Conservation (phyloP, 2,113 vertebrate species). For the Aramus guarauna region DNA sequence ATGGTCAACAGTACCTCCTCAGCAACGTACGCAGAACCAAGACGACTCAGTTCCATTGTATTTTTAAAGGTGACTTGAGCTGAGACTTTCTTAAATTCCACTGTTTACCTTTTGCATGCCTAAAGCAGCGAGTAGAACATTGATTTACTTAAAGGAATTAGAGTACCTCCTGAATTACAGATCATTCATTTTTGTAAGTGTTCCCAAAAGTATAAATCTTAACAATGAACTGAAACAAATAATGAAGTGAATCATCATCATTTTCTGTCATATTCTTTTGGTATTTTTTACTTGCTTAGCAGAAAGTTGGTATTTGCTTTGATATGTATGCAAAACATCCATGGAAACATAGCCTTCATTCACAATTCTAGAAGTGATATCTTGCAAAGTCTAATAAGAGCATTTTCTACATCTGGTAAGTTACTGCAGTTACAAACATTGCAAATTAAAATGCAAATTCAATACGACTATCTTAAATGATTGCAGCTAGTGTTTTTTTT, state of each 20-base stretch:
- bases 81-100: neutral
- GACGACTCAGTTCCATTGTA: accelerated
- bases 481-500: neutral
- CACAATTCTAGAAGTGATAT: neutral
- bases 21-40: neutral
- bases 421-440: neutral
- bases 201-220: neutral
- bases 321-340: neutral
- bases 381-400: neutral
- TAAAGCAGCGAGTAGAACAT: neutral
- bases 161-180: neutral
- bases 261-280: neutral
- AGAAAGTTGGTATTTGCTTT: neutral
- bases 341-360: neutral
- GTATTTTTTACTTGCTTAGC: neutral
- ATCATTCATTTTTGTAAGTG: neutral
- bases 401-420: neutral
- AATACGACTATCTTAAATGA: neutral
- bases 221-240: neutral
- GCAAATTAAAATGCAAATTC: neutral
- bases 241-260: neutral
- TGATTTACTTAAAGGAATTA: neutral
- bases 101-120: neutral
- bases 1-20: neutral
- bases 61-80: neutral